These are phyloP conservation scores for Acheta domesticus DNA, from an alignment of 2,888 invertebrate species.

Conservation along the genomic window DNA sequence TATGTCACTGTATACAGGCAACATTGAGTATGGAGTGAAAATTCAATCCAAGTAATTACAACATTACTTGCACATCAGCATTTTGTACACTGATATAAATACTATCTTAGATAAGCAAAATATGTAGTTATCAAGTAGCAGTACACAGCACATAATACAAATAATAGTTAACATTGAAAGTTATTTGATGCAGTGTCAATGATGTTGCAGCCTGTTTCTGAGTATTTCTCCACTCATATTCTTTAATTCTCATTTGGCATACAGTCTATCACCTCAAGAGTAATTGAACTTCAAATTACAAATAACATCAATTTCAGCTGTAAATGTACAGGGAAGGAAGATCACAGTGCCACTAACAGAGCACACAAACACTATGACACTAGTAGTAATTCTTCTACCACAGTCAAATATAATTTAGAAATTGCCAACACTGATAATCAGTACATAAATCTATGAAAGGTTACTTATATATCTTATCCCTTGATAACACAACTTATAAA, in stretches of 20 bases:
- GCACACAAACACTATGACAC: neutral
- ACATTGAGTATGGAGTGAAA: constrained; percentile 18
- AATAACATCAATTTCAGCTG: neutral
- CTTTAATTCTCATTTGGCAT: constrained; percentile 2
- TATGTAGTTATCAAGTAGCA: neutral
- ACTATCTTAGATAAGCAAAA: neutral
- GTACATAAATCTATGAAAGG: constrained; percentile 18
- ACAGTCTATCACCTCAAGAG: neutral
- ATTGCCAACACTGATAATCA: constrained; percentile 10
- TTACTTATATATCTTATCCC: constrained; percentile 18
- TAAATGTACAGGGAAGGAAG: constrained; percentile 5
- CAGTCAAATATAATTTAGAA: neutral
- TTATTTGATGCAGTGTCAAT: no score
- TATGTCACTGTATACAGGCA: neutral
- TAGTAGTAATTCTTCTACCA: neutral
- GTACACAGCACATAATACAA: neutral
- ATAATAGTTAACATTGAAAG: neutral
- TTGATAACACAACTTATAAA: neutral
- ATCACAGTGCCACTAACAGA: neutral
- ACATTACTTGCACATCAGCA: neutral
- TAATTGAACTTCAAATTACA: neutral
- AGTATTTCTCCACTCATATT: neutral
- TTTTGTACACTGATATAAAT: constrained; percentile 18
- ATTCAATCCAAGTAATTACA: constrained; percentile 18
- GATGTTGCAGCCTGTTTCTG: neutral